Evolutionary conservation across 2,113 vertebrate species (phyloP).

Genomic region (Hassar affinis): DNA sequence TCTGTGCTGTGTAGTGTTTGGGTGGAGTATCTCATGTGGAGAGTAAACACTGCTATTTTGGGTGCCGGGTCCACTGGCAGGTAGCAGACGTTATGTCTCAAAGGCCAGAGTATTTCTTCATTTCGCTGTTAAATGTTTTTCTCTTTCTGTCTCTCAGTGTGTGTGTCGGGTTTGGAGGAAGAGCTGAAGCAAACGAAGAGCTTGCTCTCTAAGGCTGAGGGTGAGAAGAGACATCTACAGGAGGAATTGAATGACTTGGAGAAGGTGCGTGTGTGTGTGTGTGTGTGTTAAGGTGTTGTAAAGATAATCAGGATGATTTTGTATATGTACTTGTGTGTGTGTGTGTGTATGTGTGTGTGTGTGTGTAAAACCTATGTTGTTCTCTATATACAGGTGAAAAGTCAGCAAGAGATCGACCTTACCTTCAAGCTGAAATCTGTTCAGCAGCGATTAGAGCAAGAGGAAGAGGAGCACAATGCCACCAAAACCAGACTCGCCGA

Average conservation of each 20-base stretch:
- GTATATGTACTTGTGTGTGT: constrained; percentile 59
- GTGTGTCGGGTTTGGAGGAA: constrained; percentile 80
- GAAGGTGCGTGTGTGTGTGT: constrained; percentile 75
- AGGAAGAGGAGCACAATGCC: constrained; percentile 89
- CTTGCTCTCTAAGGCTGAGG: constrained; percentile 73
- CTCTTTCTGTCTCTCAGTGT: constrained; percentile 62
- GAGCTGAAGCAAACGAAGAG: constrained; percentile 83
- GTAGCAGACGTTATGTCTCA: constrained; percentile 30
- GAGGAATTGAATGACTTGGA: constrained; percentile 83
- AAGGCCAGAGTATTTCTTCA: not conserved
- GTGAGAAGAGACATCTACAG: constrained; percentile 87
- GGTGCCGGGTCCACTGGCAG: constrained; percentile 21
- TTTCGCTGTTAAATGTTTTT: not conserved
- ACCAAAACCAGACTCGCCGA: constrained; percentile 87
- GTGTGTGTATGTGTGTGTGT: not conserved
- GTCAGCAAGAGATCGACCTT: constrained; percentile 93
- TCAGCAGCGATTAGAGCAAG: constrained; percentile 92
- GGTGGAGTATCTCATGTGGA: constrained; percentile 34
- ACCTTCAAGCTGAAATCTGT: constrained; percentile 91
- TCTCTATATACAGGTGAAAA: constrained; percentile 81
- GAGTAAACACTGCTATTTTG: constrained; percentile 47
- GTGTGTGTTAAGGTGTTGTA: constrained; percentile 53
- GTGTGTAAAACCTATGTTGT: not conserved
- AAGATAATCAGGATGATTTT: not conserved
- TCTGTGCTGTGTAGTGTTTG: constrained; percentile 37